Evolutionary conservation across 2,888 invertebrate genomes (phyloP).

Genomic region (Ophonus ardosiacus): DNA sequence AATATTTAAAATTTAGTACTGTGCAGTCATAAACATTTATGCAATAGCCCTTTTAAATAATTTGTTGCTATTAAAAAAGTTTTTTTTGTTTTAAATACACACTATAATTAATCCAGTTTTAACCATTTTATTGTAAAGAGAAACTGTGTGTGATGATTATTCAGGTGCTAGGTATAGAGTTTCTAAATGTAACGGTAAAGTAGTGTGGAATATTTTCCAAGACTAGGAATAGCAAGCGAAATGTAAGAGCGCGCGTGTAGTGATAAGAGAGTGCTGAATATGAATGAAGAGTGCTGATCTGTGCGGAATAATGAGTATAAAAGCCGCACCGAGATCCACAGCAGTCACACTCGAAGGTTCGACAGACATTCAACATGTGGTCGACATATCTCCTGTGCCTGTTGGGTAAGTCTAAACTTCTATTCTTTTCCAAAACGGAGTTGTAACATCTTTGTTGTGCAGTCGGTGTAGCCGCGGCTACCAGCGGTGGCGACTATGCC

Average conservation of each 20-base stretch:
- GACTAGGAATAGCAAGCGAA: neutral
- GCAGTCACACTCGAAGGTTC: slow-evolving; percentile 50
- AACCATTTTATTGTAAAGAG: too few relatives aligned
- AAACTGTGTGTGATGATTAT: too few relatives aligned
- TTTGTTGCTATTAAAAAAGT: too few relatives aligned
- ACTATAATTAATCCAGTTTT: too few relatives aligned
- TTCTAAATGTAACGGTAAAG: neutral
- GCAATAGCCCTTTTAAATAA: too few relatives aligned
- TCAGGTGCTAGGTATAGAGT: neutral
- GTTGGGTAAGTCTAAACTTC: slow-evolving; percentile 22
- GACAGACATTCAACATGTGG: slow-evolving; percentile 61
- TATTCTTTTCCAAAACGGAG: neutral
- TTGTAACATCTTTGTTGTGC: neutral
- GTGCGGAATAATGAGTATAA: slow-evolving; percentile 28
- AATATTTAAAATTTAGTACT: too few relatives aligned
- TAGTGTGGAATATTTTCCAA: neutral
- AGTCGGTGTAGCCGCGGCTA: slow-evolving; percentile 72
- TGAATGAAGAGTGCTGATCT: slow-evolving; percentile 27
- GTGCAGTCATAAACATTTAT: too few relatives aligned
- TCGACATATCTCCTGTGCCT: slow-evolving; percentile 57
- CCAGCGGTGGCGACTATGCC: slow-evolving; percentile 71
- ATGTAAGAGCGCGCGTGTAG: slow-evolving; percentile 13
- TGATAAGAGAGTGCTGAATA: slow-evolving; percentile 31
- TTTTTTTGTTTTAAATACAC: too few relatives aligned
- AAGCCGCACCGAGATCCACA: neutral